Evolutionary conservation across 2,797 vertebrate species (phyloP).

Genomic region (Bufotes viridis): DNA sequence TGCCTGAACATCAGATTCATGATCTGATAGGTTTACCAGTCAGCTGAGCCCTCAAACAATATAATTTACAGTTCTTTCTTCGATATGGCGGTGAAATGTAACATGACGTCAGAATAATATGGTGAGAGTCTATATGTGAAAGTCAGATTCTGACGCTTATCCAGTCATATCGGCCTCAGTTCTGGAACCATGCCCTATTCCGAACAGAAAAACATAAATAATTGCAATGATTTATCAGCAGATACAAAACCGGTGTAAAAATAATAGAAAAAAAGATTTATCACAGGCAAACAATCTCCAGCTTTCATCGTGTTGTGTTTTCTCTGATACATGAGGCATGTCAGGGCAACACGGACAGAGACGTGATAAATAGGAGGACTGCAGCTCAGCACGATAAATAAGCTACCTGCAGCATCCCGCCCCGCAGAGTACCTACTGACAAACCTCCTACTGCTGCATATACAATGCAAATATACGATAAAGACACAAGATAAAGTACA

Average conservation of each 20-base stretch:
- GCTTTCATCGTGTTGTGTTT: neutral
- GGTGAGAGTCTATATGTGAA: neutral
- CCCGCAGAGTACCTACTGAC: neutral
- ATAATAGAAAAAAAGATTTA: constrained; percentile 40
- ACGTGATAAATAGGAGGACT: neutral
- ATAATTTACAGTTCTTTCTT: too few relatives aligned
- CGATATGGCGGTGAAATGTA: neutral
- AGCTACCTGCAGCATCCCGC: neutral
- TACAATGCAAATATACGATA: neutral
- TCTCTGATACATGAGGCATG: constrained; percentile 31
- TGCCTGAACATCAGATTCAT: too few relatives aligned
- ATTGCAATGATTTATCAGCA: constrained; percentile 25
- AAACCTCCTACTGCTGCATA: neutral
- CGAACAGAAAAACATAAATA: neutral
- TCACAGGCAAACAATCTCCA: constrained; percentile 17
- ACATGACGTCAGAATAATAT: neutral
- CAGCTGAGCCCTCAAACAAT: too few relatives aligned
- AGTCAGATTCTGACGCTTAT: neutral
- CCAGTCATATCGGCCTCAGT: neutral
- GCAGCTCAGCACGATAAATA: neutral
- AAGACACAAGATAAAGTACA: neutral
- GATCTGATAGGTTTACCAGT: too few relatives aligned
- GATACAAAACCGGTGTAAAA: constrained; percentile 26
- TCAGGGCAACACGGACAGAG: neutral
- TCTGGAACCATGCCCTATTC: neutral